Evolutionary conservation across 2,888 invertebrate genomes (phyloP), one percentile per base, ranked within the genome.

Genomic region (Erebia aethiops): DNA sequence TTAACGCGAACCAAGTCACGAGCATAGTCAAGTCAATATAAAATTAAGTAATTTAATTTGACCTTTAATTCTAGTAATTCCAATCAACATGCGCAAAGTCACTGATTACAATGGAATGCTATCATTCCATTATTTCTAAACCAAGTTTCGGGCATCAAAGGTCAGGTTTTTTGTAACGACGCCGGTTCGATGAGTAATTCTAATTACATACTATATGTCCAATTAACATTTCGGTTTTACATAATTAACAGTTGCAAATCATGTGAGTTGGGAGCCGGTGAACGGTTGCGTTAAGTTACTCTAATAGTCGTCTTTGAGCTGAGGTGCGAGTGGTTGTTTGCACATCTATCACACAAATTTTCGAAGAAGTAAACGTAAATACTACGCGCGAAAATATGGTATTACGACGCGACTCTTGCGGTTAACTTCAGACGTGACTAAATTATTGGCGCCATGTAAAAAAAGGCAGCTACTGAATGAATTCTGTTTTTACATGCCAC

Each of bases 161-260:
- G 21, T 62, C 46, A 3, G 43, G 10, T 43, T 61, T 61, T 61
- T 61, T 41, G 43, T 56, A 11, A 16, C 62, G 62, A 62, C 21
- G 18, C 46, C 62, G 16, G 43, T 60, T 60, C 46, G 61, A 49
- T 21, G 46, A 61, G 18, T 61, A 61, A 61, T 61, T 61, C 26
- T 26, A 26, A 26, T 26, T 26, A 62, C 49, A 62, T 62, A 49
- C 46, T 61, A 46, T 43, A 61, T 43, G 13, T 18, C 18, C 18
- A 21, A 62, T 62, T 62, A 46, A 62, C 62, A 62, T 49, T 62
- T 46, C 7, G 46, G 46, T 62, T 60, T 60, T 18, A 62, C 49
- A 21, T 62, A 62, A 9, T 18, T 14, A 49, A 49, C 62, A 46
- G 62, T 62, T 62, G 62, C 46, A 62, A 62, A 62, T 49, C 62